phyloP scores from a whole-genome alignment of 2,113 vertebrate genomes.

The Archilochus colubris region DNA sequence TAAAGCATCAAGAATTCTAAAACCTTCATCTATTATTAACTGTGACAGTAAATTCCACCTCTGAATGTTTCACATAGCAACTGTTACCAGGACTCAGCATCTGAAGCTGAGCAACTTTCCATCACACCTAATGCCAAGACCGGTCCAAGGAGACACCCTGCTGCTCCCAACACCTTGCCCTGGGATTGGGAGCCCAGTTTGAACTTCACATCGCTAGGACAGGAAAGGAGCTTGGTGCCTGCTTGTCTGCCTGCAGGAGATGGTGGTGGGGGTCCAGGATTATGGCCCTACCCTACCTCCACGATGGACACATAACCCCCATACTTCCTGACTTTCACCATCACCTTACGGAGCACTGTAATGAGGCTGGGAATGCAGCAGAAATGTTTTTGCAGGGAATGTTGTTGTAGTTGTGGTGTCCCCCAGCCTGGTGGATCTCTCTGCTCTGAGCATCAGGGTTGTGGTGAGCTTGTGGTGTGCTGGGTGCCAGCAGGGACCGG shows the following conservation, averaged over 20 bases:
- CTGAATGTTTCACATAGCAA: constrained; percentile 83
- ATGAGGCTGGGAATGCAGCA: not conserved
- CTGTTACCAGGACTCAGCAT: constrained; percentile 79
- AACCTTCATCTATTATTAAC: constrained; percentile 87
- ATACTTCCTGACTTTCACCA: not conserved
- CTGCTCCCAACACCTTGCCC: not conserved
- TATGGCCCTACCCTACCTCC: not conserved
- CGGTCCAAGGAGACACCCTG: not conserved
- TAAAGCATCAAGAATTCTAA: constrained; percentile 83
- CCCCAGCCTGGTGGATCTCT: fast-evolving
- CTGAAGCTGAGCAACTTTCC: constrained; percentile 51
- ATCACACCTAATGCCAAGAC: not conserved
- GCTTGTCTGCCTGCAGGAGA: not conserved
- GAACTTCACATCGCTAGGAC: not conserved
- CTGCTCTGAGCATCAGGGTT: not conserved
- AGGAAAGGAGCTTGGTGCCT: not conserved
- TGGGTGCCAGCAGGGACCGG: fast-evolving
- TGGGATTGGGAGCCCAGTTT: not conserved
- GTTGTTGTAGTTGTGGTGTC: not conserved
- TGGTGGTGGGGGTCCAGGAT: not conserved
- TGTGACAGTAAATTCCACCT: constrained; percentile 83
- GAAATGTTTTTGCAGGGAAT: not conserved
- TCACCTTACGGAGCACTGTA: fast-evolving
- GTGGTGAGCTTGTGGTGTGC: not conserved
- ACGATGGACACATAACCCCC: not conserved